Evolutionary conservation across 2,888 invertebrate genomes (phyloP), one percentile per base, ranked within the genome.

Genomic region (Nebria brevicollis): DNA sequence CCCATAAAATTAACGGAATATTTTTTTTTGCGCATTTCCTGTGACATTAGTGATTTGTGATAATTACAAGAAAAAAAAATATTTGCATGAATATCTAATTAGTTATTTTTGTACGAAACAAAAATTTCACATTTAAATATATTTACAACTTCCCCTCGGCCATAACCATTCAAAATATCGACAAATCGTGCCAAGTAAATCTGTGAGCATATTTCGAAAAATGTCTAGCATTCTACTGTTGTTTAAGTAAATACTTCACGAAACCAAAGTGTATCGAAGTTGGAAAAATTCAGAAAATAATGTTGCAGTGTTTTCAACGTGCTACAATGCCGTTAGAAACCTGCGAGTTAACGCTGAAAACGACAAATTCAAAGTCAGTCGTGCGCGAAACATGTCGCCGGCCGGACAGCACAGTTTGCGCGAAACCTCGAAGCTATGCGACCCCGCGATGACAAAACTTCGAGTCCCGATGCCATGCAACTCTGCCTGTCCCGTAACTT

Each of bases 51-150:
- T 75, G 80, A 75, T 75, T 80, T 75, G 80, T 75, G 75, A 73
- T 80, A 80, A 80, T 80, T 80, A 80, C 75, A 68, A 7, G 54
- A 54, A 54, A 54, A 43, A 43, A 54, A 54, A 54, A 1, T 54
- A 80, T 80, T 80, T 80, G 80, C 80, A 80, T 80, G 72, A 80
- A 75, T 70, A 70, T 75, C 80, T 42, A 75, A 64, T 75, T 75
- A 64, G 64, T 11, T 7, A 13, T 70, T 54, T 54, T 54, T 54
- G 54, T 13, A 7, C 54, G 54, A 54, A 54, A 54, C 54, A 54
- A 54, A 54, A 54, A 54, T 54, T 7, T 54, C 54, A 7, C 54
- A 54, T 54, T 54, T 13, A 8, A 54, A 54, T 54, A 54, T 54
- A 54, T 54, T 54, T 54, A 54, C 7, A 54, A 54, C 54, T 54